Base-by-base conservation (phyloP, 2,888 invertebrate species). In the Plutella xylostella region DNA sequence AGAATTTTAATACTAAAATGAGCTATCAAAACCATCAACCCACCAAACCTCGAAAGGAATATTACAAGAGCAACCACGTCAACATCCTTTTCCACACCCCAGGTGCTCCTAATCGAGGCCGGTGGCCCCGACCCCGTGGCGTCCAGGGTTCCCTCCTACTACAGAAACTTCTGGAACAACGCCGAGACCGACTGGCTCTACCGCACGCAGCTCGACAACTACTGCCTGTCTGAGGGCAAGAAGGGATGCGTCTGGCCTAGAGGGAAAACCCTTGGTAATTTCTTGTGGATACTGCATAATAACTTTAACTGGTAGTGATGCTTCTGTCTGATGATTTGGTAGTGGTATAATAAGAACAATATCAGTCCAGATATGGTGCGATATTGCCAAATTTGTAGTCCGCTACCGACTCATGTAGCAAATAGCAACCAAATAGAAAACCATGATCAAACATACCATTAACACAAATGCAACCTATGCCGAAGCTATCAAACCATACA, bases 241-340 rank as follows among this genome's bases (percentile, higher is more conserved):
- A 66, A 73, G 12, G 59, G 70, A 0, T 86, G 87, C 53, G 61
- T 63, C 15, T 88, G 88, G 88, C 85, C 87, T 0, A 69, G 88
- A 31, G 89, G 89, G 5, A 89, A 88, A 62, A 86, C 80, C 17
- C 72, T 93, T 0, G 92, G 55, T 55, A 46, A 45, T 14, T 33
- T 15, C 17, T 33, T 14, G 15, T 14, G 15, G 14, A 33, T 5
- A 11, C 11, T 7, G 6, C 5, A 7, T 25, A 25, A 7, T 25
- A 25, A 7, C 11, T 7, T 25, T 11, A 7, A 5, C 25, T 25
- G 11, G 5, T 5, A 25, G 6, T 25, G 5, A 11, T 11, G 11
- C 25, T 11, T 25, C 25, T 25, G 25, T 25, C 6, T n/a, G n/a
- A n/a, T n/a, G n/a, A n/a, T n/a, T n/a, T n/a, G n/a, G n/a, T n/a